Percentiles rank a stretch among this genome's conserved stretches.
Evolutionary conservation across 92 coral and sea anemone genomes (phyloP).

Genomic region (Phenganax marumi): DNA sequence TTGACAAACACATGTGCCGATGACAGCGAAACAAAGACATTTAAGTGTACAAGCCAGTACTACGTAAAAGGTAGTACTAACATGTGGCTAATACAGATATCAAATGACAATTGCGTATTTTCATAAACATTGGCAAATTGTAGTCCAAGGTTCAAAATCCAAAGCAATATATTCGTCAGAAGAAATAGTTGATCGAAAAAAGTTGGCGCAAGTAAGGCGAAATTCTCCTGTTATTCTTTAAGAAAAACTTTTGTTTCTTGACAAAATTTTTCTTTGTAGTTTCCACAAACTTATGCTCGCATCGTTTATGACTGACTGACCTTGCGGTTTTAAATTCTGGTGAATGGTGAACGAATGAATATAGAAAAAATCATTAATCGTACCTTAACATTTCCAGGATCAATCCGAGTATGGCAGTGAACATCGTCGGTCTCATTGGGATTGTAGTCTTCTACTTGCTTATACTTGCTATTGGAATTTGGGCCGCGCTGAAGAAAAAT

Average conservation of each 20-base stretch:
- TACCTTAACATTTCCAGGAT: neutral
- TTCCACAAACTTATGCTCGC: too few relatives aligned
- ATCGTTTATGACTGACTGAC: too few relatives aligned
- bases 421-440: slow-evolving; percentile 54
- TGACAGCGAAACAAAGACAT: too few relatives aligned
- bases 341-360: neutral
- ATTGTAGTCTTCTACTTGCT: slow-evolving; percentile 51
- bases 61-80: too few relatives aligned
- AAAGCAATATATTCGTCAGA: neutral
- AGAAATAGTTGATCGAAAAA: neutral
- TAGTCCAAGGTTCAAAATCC: slow-evolving; percentile 18
- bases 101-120: slow-evolving; percentile 10
- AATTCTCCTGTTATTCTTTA: too few relatives aligned
- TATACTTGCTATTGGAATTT: slow-evolving; percentile 58
- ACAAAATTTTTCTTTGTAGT: too few relatives aligned
- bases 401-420: slow-evolving; percentile 45
- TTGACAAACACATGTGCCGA: too few relatives aligned
- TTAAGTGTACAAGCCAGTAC: too few relatives aligned
- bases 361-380: neutral
- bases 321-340: neutral
- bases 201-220: neutral
- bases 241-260: too few relatives aligned
- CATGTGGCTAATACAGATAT: neutral
- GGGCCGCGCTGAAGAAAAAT: slow-evolving; percentile 59
- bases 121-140: neutral